Conservation (phyloP, 2,888 invertebrate genomes). For the Alviniconcha strummeri region DNA sequence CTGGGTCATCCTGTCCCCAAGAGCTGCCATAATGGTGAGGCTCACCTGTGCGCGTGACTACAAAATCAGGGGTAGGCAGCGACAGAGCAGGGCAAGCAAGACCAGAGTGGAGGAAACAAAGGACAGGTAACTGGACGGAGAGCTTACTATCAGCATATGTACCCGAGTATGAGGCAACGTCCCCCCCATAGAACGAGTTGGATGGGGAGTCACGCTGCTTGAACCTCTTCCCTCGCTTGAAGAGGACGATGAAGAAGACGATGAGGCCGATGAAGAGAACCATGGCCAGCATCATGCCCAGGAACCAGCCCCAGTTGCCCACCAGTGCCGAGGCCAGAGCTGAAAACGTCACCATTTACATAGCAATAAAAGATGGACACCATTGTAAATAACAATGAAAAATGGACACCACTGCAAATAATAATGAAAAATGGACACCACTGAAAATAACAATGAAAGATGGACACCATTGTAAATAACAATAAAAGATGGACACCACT, state of each 20-base stretch:
- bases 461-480: no score
- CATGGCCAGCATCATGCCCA: slow-evolving; percentile 70
- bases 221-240: slow-evolving; percentile 41
- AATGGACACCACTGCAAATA: no score
- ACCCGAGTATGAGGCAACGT: slow-evolving; percentile 40
- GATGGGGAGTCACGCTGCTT: slow-evolving; percentile 14
- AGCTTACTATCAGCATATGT: slow-evolving; percentile 45
- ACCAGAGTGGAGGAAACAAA: background rate
- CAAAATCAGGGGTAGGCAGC: slow-evolving; percentile 2
- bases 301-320: slow-evolving; percentile 73
- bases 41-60: background rate
- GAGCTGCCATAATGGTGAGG: background rate
- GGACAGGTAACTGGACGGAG: slow-evolving; percentile 20
- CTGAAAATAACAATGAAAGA: no score
- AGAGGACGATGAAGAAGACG: slow-evolving; percentile 58
- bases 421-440: no score
- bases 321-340: slow-evolving; percentile 60
- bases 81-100: slow-evolving; percentile 8
- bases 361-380: no score
- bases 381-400: no score
- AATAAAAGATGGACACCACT: no score
- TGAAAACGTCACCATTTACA: slow-evolving; percentile 37
- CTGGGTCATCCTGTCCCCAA: no score
- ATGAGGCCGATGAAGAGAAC: slow-evolving; percentile 66
- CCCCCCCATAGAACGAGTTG: slow-evolving; percentile 34